Base-by-base conservation (phyloP, 2,113 vertebrate genomes). In the Syngnathoides biaculeatus region DNA sequence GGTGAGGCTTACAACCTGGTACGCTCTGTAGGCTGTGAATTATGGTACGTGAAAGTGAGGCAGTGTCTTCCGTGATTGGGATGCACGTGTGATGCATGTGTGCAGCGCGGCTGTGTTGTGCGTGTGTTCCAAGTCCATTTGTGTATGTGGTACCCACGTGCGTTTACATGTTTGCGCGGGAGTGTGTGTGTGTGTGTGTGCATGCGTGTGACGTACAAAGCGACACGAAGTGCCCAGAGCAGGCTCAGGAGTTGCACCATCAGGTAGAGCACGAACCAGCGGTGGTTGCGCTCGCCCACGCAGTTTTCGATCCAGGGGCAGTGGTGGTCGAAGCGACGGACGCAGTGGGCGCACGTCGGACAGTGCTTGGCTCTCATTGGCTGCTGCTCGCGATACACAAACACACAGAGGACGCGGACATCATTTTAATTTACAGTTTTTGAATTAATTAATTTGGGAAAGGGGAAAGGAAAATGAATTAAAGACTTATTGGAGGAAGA, bases 281-380 rank as follows among this genome's bases (percentile, higher is more conserved):
- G 93, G 78, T 98, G 96, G 79, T 98, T 98, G 72, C 92, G 90
- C 77, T 98, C 96, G 0, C 97, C 97, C 0, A 99, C 92, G 0
- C 97, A 99, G 92, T 98, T 98, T 85, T 94, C 94, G 5, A 98
- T 93, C 96, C 95, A 98, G 19, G 95, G 97, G 39, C 97, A 99
- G 87, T 99, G 97, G 72, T 99, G 97, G 85, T 98, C 97, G 0
- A 93, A 98, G 27, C 95, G 93, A 0, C 93, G 93, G 3, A 99
- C 93, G 0, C 96, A 99, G 79, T 77, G 93, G 0, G 89, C 90
- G 65, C 97, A 99, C 4, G 86, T 82, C 38, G 88, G 92, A 71
- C 97, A 99, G 84, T 99, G 96, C 74, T 82, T 94, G 22, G 96
- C 94, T 71, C 97, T 88, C 92, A 99, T 94, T 24, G 97, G 96